Percentiles rank a stretch among this genome's conserved stretches.
Evolutionary conservation across 2,797 vertebrate species (phyloP).

Genomic region (Enteromius argenteus): DNA sequence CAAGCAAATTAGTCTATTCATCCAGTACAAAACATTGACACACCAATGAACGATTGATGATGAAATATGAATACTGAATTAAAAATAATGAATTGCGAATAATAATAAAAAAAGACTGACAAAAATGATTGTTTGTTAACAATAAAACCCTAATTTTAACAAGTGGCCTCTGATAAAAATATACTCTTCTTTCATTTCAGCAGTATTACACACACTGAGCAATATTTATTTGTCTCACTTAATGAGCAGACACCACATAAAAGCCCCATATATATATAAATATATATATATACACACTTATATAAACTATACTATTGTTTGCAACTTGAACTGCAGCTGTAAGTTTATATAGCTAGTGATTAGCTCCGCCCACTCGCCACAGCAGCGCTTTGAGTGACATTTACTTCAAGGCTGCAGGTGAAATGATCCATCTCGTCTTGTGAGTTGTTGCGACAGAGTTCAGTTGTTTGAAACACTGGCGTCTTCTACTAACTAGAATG

Average conservation of each 20-base stretch:
- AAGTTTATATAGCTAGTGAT: not conserved
- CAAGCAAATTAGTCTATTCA: not conserved
- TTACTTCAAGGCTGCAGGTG: constrained; percentile 11
- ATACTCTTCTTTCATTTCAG: not conserved
- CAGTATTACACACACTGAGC: not conserved
- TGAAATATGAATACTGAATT: not conserved
- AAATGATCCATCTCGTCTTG: not conserved
- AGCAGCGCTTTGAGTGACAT: not conserved
- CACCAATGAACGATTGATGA: not conserved
- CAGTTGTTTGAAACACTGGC: constrained; percentile 7
- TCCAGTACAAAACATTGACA: not conserved
- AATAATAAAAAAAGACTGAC: not conserved
- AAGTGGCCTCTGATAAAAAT: not conserved
- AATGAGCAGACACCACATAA: not conserved
- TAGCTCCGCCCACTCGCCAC: constrained; percentile 26
- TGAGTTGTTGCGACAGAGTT: constrained; percentile 18
- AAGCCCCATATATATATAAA: not conserved
- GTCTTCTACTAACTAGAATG: constrained; percentile 46
- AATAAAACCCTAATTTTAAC: not conserved
- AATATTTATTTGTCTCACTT: not conserved
- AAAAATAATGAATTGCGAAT: not conserved
- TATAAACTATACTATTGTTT: too few species aligned
- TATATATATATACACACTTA: too few species aligned
- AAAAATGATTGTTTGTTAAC: not conserved
- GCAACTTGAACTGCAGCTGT: too few species aligned